Evolutionary conservation across 2,113 vertebrate species (phyloP), one percentile per base, ranked within the genome.

Genomic region (Pholis gunnellus): DNA sequence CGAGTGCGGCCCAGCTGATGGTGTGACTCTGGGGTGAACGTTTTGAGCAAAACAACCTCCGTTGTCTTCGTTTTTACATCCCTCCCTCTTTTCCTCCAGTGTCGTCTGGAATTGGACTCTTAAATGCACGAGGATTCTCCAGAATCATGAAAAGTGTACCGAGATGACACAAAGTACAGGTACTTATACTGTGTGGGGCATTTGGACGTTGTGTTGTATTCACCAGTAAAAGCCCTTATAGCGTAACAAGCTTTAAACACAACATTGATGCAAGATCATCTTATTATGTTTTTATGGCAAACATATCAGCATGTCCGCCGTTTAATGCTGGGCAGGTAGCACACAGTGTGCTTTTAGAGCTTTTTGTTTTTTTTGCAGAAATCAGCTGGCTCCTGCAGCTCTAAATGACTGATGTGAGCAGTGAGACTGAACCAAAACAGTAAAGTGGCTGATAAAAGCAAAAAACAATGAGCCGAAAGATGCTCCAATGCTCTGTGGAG

Each of bases 1-100:
- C 79, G 75, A 80, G 60, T 13, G 20, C 0, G 11, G 77, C 73
- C 9, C 34, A 60, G 52, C 78, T 75, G 78, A 61, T 18, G 63
- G 69, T 71, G 71, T 42, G 72, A 85, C 78, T 31, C 2, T 66
- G 75, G 10, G 75, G 74, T 81, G 70, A 78, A 27, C 4, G 70
- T 63, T 59, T 6, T 10, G 3, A 59, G 48, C 18, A 20, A 25
- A 66, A 67, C 10, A 63, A 78, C 75, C 82, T 82, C 75, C 77
- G 75, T 13, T 27, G 70, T 79, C 65, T 78, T 44, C 29, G 75
- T 42, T 54, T 83, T 79, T 59, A 34, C 70, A 68, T 9, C n/a
- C 20, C 74, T 31, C 54, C 22, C 0, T 50, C 7, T 29, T 59
- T 22, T 17, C 10, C 50, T 15, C 20, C 17, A 48, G 50, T 44